phyloP scores from a whole-genome alignment of 2,113 vertebrate species.

The Poeciliopsis prolifica region DNA sequence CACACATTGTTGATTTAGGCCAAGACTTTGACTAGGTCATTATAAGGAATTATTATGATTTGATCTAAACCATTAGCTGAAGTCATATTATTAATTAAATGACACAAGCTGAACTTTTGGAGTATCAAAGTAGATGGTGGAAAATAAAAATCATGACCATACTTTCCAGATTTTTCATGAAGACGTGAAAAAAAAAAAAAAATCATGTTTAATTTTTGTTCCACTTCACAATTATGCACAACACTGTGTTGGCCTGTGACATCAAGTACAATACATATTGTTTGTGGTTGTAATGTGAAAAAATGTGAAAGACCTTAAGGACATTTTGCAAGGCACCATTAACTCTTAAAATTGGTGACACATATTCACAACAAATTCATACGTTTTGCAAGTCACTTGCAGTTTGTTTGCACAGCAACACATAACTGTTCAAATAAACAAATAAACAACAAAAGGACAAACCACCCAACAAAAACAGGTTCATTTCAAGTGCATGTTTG shows the following conservation, averaged over 20 bases:
- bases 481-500: conserved; percentile 50
- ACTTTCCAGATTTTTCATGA: too few relatives aligned
- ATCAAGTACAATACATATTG: background rate
- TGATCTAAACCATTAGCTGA: too few relatives aligned
- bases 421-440: conserved; percentile 40
- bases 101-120: too few relatives aligned
- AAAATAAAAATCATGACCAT: too few relatives aligned
- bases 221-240: background rate
- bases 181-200: too few relatives aligned
- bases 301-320: background rate
- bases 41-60: too few relatives aligned
- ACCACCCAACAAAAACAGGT: background rate
- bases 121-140: too few relatives aligned
- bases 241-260: background rate
- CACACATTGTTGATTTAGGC: too few relatives aligned
- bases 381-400: conserved; percentile 41
- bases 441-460: conserved; percentile 54
- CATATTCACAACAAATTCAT: conserved; percentile 15
- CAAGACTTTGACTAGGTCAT: too few relatives aligned
- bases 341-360: conserved; percentile 17
- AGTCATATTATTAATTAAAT: too few relatives aligned
- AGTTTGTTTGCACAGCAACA: conserved; percentile 28
- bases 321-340: conserved; percentile 39
- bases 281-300: background rate
- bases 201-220: too few relatives aligned